phyloP scores from a whole-genome alignment of 2,113 vertebrate genomes.

The Amphiprion percula region DNA sequence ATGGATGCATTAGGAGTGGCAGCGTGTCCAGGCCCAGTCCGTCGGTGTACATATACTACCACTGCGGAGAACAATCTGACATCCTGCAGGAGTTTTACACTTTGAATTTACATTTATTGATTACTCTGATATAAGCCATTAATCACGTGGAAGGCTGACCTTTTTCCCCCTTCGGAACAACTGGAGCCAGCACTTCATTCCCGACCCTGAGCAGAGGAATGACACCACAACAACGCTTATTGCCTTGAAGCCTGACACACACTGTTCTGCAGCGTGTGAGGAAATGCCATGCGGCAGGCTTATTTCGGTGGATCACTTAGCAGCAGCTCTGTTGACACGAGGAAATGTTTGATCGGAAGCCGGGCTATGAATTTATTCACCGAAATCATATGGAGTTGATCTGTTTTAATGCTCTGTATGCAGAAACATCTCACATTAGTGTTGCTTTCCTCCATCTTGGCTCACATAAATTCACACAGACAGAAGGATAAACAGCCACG shows the following conservation, averaged over 20 bases:
- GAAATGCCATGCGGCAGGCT: neutral
- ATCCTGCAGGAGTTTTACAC: constrained; percentile 70
- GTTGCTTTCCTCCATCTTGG: constrained; percentile 18
- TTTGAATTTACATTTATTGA: constrained; percentile 82
- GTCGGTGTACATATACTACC: neutral
- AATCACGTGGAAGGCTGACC: constrained; percentile 67
- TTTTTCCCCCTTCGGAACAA: constrained; percentile 47
- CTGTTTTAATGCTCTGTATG: neutral
- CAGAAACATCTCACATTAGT: neutral
- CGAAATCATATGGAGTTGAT: neutral
- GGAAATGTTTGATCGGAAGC: constrained; percentile 23
- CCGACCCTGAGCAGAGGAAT: constrained; percentile 37
- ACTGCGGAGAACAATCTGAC: constrained; percentile 39
- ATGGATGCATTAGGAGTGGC: constrained; percentile 53
- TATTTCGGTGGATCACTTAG: neutral
- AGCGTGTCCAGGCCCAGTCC: constrained; percentile 24
- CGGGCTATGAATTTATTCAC: neutral
- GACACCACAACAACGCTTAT: neutral
- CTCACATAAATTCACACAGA: constrained; percentile 1
- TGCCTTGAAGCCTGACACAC: constrained; percentile 10
- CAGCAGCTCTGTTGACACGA: neutral
- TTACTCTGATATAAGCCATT: constrained; percentile 70
- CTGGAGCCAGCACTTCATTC: constrained; percentile 59
- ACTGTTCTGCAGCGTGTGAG: neutral
- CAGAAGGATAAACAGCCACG: constrained; percentile 39